Evolutionary conservation across 2,797 vertebrate species (phyloP).

Genomic region (Mus spretus): DNA sequence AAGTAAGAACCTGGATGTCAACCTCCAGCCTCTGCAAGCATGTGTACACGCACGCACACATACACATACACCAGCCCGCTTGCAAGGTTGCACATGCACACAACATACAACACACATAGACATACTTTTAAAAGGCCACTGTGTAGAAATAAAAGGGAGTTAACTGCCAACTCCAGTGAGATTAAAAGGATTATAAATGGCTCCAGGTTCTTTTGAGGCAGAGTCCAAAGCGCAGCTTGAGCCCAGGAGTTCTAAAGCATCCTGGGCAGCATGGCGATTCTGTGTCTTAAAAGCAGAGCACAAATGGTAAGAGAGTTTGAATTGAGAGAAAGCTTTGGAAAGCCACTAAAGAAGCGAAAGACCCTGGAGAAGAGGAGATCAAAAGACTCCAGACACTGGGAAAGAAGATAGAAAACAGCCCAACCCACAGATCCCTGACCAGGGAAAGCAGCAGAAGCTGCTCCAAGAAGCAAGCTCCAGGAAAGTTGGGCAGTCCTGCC

Average conservation of each 20-base stretch:
- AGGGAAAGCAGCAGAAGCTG: not conserved
- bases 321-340: not conserved
- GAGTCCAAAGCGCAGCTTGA: not conserved
- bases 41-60: not conserved
- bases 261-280: not conserved
- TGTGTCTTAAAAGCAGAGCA: not conserved
- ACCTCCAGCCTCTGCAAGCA: not conserved
- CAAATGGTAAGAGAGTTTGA: not conserved
- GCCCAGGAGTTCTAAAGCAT: not conserved
- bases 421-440: not conserved
- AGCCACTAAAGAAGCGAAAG: not conserved
- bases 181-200: conserved; percentile 26
- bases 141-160: conserved; percentile 20
- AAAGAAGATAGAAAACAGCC: not conserved
- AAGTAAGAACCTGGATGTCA: not conserved
- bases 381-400: not conserved
- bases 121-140: not conserved
- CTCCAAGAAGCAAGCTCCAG: not conserved
- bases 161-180: conserved; percentile 21
- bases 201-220: not conserved
- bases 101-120: not conserved
- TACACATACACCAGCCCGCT: not conserved
- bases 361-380: not conserved
- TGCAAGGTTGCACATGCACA: no score
- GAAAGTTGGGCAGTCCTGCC: not conserved